Evolutionary conservation across 2,888 invertebrate species (phyloP), one percentile per base, ranked within the genome.

Genomic region (Ochlodes sylvanus): DNA sequence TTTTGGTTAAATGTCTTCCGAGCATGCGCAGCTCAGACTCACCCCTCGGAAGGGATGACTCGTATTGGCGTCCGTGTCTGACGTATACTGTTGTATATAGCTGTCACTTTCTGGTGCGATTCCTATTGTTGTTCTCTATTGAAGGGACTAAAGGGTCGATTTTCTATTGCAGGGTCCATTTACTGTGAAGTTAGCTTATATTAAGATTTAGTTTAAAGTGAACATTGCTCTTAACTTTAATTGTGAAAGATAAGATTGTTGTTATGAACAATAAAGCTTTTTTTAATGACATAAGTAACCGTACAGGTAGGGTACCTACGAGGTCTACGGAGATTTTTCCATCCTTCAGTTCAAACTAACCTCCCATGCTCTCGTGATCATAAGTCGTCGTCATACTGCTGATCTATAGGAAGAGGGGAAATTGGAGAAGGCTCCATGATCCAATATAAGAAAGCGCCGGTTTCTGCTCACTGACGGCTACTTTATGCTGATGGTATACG

Each of bases 91-190:
- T 7, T 41, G 4, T 32, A 69, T 77, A 72, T 71, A 65, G 68
- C 38, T 67, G 12, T 86, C 82, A 76, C 79, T 76, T 69, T 87
- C 71, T 12, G 10, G 2, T 9, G 14, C 1, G 50, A 32, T 32
- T 50, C 78, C 85, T 82, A 76, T 90, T 91, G 89, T 90, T 83
- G 76, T 81, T 79, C 80, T 79, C 74, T 84, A 85, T 86, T 83
- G 76, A 85, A 84, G 79, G 77, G 76, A 78, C 72, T 75, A 66
- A 78, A 86, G 87, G 89, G 89, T 85, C 76, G 75, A 82, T 77
- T 86, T 87, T 87, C 76, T 79, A 83, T 78, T 75, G 68, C 70
- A 75, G 72, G 86, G 84, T 74, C 69, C 32, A 60, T 71, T 41
- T 58, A 64, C 57, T 64, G 72, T 86, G 89, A 91, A 90, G 88